Evolutionary conservation across 1,140 invertebrate species (phyloP), one percentile per base, ranked within the genome.

Genomic region (Brachionus angularis): DNA sequence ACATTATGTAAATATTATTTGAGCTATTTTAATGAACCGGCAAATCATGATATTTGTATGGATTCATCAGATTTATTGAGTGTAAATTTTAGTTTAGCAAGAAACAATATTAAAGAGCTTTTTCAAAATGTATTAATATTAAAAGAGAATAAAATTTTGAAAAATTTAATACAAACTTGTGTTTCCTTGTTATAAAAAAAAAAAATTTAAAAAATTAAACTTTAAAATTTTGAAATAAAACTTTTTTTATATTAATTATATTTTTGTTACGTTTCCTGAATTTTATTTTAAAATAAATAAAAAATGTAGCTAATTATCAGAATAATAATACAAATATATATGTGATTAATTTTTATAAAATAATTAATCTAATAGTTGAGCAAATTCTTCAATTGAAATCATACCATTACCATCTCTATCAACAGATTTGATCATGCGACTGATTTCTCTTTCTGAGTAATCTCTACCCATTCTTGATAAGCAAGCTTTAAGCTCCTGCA

Each of bases 351-450:
- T 23, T 14, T 18, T 16, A 31, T 3, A 34, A 55, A 1, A 5
- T 39, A 7, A 55, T 39, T 52, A 52, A n/a, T 50, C 47, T 12
- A 67, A 23, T 10, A 67, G 42, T 25, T 67, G 62, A 36, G 62
- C 47, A 25, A 67, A 67, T 36, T 67, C 62, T 36, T 67, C 62
- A 16, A 67, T 46, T 14, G 62, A 67, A 67, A 67, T 47, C 42
- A 67, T 46, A 12, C 62, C 62, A 34, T 71, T 53, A 25, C 70
- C 50, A 21, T 71, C 50, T 23, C 34, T 29, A 44, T 71, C 70
- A 34, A 49, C 33, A 5, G 52, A 34, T 46, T 39, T 47, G 25
- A 71, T 53, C 70, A 71, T 71, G 5, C 34, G 21, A 29, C n/a
- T 33, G 2, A 53, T 53, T 58, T 71, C 49, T n/a, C 46, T 25